A percentile compares a stretch with the other conserved stretches of the same genome.
Conservation (phyloP, 2,797 vertebrate species). For the Neosilurus hyrtlii region DNA sequence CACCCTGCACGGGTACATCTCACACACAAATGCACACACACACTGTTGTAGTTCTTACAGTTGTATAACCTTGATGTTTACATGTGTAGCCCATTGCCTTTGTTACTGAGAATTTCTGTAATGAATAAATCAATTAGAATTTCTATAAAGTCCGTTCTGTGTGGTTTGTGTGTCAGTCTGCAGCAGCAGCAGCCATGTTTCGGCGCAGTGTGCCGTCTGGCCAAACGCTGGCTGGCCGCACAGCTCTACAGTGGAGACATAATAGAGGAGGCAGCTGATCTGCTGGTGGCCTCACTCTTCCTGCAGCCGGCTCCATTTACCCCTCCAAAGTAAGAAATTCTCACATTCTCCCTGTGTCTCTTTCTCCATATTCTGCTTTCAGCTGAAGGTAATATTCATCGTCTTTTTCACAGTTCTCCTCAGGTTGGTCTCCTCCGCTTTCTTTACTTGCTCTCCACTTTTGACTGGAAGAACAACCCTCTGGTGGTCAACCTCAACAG, state of each 20-base stretch:
- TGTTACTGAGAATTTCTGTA: not conserved
- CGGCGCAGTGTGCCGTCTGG: slow-evolving; percentile 82
- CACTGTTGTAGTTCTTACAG: not conserved
- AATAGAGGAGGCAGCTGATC: slow-evolving; percentile 85
- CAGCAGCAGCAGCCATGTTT: slow-evolving; percentile 91
- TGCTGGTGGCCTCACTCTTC: slow-evolving; percentile 87
- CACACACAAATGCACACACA: not conserved
- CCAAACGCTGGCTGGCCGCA: slow-evolving; percentile 91
- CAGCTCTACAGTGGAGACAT: slow-evolving; percentile 83
- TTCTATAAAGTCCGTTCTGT: not conserved
- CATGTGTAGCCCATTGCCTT: not conserved
- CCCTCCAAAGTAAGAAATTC: slow-evolving; percentile 79
- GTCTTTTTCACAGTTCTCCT: slow-evolving; percentile 78
- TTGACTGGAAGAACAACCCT: slow-evolving; percentile 95
- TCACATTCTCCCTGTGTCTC: not conserved
- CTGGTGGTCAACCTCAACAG: slow-evolving; percentile 88
- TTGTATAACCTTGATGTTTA: not conserved
- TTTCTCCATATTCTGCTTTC: not conserved
- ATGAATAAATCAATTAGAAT: not conserved
- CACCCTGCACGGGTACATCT: slow-evolving; percentile 86
- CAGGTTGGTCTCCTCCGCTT: slow-evolving; percentile 95
- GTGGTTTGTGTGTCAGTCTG: slow-evolving; percentile 70
- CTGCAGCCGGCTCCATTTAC: slow-evolving; percentile 86
- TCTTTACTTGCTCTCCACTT: slow-evolving; percentile 84
- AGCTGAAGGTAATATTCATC: not conserved